A percentile compares a stretch with the other conserved stretches of the same genome.
Conservation (phyloP, 2,113 vertebrate genomes). For the Aegithalos caudatus region DNA sequence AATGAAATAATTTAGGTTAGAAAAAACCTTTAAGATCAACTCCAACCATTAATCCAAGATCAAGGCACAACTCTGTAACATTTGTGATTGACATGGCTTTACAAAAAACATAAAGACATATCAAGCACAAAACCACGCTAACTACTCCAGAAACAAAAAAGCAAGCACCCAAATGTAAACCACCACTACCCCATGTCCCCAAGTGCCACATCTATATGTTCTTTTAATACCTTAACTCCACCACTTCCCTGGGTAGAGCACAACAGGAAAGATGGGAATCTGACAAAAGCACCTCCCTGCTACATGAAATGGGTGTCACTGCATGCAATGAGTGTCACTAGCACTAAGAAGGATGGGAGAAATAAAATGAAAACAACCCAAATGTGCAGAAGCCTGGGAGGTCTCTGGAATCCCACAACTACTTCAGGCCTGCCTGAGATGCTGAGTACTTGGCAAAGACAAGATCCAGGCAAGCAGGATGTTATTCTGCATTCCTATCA, state of each 20-base stretch:
- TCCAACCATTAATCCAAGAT: neutral
- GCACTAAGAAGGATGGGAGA: neutral
- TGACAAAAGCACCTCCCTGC: neutral
- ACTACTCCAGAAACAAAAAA: no score
- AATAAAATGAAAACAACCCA: neutral
- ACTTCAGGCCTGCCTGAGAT: neutral
- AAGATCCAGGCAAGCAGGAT: neutral
- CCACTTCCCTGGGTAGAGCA: neutral
- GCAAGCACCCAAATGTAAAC: no score
- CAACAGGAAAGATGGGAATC: neutral
- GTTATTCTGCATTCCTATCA: neutral
- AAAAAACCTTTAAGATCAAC: neutral
- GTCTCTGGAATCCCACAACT: neutral
- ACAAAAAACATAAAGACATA: no score
- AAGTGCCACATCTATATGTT: accelerated
- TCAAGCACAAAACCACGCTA: no score
- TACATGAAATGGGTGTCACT: neutral
- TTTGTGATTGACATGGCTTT: no score
- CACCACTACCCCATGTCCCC: neutral
- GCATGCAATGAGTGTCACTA: neutral
- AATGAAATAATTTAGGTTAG: neutral
- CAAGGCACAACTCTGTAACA: neutral
- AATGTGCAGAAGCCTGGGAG: neutral
- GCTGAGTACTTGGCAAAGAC: neutral
- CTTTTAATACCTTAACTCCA: neutral